These are phyloP conservation scores for Pachypeltis micranthus DNA, from an alignment of 1,140 invertebrate species.

Conservation along the genomic window DNA sequence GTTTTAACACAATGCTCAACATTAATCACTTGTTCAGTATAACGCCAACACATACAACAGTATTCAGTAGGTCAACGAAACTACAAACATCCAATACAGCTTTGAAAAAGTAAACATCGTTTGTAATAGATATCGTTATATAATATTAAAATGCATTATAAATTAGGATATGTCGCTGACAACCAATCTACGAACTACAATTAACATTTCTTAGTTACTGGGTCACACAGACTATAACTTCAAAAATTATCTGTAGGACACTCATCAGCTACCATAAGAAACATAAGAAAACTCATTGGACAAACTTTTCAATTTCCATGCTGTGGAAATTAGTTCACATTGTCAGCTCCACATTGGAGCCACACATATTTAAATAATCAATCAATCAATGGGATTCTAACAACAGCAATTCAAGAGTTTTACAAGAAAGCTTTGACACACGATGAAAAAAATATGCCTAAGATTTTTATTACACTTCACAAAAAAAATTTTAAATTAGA, in stretches of 20 bases:
- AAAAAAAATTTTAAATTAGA: no score
- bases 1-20: background rate
- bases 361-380: no score
- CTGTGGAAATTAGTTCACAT: no score
- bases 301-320: no score
- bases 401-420: no score
- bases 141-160: constrained; percentile 1
- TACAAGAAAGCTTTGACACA: no score
- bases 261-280: no score
- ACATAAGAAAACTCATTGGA: no score
- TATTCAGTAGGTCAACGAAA: constrained; percentile 4
- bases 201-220: constrained; percentile 23
- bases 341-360: no score
- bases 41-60: background rate
- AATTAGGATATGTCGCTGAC: constrained; percentile 26
- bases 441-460: no score
- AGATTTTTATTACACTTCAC: no score
- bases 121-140: background rate
- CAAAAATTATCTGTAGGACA: background rate
- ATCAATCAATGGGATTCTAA: no score
- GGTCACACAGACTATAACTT: constrained; percentile 19
- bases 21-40: background rate
- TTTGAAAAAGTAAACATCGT: background rate
- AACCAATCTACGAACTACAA: constrained; percentile 10
- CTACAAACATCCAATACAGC: constrained; percentile 1